Base-by-base conservation (phyloP, 2,797 vertebrate genomes). In the Xyrichtys novacula region DNA sequence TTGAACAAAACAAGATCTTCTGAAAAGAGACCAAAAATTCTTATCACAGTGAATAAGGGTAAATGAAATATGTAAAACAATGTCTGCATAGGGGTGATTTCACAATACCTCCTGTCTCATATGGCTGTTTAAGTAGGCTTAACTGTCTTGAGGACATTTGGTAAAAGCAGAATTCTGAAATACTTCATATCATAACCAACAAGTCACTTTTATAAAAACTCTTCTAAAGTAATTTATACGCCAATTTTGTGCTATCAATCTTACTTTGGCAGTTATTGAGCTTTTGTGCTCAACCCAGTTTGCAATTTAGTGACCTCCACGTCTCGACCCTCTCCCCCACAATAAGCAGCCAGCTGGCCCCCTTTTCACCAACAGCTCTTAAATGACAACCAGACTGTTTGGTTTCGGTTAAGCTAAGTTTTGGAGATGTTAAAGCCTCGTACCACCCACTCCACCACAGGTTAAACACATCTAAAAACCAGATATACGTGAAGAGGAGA, bases 271-370 rank as follows among this genome's bases (percentile, higher is more conserved):
- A 82, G 84, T 87, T 86, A 87, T 54, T 80, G 22, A 72, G 73
- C 68, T 65, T 82, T 83, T 47, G 32, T 58, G 56, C 36, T 38
- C 22, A 20, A 59, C 60, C 57, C 66, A 57, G 53, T 43, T 58
- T 74, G 61, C 17, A 66, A 73, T 68, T 74, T 26, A 62, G 49
- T n/a, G 0, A 29, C 26, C 25, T 29, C 16, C 19, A 11, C 47
- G 29, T 68, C 76, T 67, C 48, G 71, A 49, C 55, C 74, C 69
- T 29, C 57, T 10, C 53, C 56, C 70, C 53, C 17, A 56, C 46
- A 77, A 71, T 66, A 56, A 12, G 70, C 59, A 40, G 82, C 90
- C 90, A 91, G 88, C 88, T 91, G 92, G 87, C 88, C 67, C 61
- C 44, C 34, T 71, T 1, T 72, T 79, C 75, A 64, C 52, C 60